These are phyloP conservation scores for Oxyscelio sp. DNA, from an alignment of 2,888 invertebrate species.

Conservation along the genomic window DNA sequence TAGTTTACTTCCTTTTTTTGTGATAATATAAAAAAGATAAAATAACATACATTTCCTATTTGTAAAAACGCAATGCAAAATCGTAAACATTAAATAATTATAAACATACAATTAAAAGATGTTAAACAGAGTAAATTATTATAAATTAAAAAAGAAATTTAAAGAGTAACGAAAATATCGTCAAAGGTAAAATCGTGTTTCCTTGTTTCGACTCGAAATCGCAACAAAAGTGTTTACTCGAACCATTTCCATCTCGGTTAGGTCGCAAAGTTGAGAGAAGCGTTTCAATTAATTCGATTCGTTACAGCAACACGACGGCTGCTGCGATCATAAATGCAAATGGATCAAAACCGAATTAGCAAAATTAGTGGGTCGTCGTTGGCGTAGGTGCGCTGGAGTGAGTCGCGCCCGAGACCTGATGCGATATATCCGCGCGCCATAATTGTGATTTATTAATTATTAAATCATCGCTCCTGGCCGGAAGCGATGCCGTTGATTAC, in stretches of 20 bases:
- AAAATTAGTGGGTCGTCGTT: slow-evolving; percentile 76
- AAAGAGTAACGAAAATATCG: too few species aligned
- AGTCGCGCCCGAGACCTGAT: slow-evolving; percentile 46
- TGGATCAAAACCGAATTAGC: slow-evolving; percentile 80
- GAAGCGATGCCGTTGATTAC: slow-evolving; percentile 64
- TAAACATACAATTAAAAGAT: too few species aligned
- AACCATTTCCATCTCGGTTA: slow-evolving; percentile 13
- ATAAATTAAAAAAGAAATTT: too few species aligned
- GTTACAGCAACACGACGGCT: slow-evolving; percentile 75
- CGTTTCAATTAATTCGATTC: slow-evolving; percentile 77
- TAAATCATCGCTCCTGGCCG: slow-evolving; percentile 63
- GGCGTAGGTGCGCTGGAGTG: slow-evolving; percentile 49
- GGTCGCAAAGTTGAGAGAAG: slow-evolving; percentile 51
- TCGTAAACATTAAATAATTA: too few species aligned
- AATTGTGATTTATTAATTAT: slow-evolving; percentile 79
- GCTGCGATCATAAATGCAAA: slow-evolving; percentile 75
- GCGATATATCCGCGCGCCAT: slow-evolving; percentile 48
- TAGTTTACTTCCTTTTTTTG: too few species aligned
- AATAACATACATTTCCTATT: too few species aligned
- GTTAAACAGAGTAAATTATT: too few species aligned
- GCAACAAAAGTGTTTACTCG: slow-evolving; percentile 24
- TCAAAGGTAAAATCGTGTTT: too few species aligned
- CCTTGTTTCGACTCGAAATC: background rate
- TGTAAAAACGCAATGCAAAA: too few species aligned
- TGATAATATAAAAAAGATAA: too few species aligned